Evolutionary conservation across 2,888 invertebrate genomes (phyloP), one percentile per base, ranked within the genome.

Genomic region (Eupithecia tripunctaria): DNA sequence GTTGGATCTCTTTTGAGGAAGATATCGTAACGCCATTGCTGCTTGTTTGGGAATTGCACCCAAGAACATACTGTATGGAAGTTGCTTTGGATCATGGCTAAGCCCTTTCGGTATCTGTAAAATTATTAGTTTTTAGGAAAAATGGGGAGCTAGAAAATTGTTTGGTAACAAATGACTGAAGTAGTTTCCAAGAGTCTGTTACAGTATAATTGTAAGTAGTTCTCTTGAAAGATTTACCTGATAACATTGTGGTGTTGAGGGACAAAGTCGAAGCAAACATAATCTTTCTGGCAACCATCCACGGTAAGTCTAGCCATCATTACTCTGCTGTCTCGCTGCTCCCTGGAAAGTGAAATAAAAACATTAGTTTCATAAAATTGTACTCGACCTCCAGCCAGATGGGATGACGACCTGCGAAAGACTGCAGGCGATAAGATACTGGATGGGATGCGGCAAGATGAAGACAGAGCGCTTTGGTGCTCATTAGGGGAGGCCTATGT

Each of bases 301-400:
- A 99, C 98, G 0, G 99, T 99, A 12, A 99, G 96, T 74, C 99
- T 96, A 0, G 99, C 98, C 98, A 99, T 98, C 97, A 99, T 98
- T 72, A 98, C 97, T 79, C 99, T 95, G 43, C 97, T 96, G 81
- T 98, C 99, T 76, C 98, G 95, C 80, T 98, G 97, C 91, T 99
- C 98, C 77, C 98, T 95, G 81, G 38, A 85, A 86, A 29, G 62
- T 25, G n/a, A 43, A 25, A 51, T n/a, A 47, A 27, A n/a, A 59
- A 25, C 59, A 51, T 14, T 29, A 51, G n/a, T 67, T 14, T 10
- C n/a, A 21, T 43, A 43, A 43, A 43, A 43, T 43, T 43, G 10
- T 3, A 32, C 32, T 32, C 6, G 2, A 3, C 6, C 32, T 32
- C 32, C 32, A 32, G 32, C 5, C 32, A 32, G 32, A 6, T 32